A percentile compares a stretch with the other conserved stretches of the same genome.
These are phyloP conservation scores for Pseudotriccus pelzelni DNA, from an alignment of 2,797 vertebrate species.

Conservation along the genomic window DNA sequence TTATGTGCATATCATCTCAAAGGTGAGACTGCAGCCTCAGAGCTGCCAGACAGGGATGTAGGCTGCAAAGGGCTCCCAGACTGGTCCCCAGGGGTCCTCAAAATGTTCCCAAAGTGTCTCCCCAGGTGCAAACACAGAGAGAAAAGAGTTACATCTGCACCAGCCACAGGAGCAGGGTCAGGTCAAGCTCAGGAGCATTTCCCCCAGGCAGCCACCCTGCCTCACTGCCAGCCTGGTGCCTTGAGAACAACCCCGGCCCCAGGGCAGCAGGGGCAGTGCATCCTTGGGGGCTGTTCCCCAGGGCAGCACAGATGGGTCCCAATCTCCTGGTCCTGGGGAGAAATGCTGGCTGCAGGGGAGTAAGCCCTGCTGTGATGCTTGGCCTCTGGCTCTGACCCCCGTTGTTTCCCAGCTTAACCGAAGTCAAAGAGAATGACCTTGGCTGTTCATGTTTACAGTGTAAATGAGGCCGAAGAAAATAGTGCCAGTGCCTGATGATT, in stretches of 20 bases:
- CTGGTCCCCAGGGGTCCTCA: neutral
- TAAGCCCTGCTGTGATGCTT: neutral
- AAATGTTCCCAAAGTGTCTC: no score
- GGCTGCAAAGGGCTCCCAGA: neutral
- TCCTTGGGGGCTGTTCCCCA: neutral
- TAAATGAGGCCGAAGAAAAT: neutral
- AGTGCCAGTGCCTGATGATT: neutral
- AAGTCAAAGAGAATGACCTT: accelerated
- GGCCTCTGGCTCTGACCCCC: neutral
- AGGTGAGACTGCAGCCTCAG: neutral
- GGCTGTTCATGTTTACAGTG: neutral
- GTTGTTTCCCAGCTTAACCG: neutral
- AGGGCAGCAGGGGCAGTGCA: accelerated
- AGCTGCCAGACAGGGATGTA: neutral
- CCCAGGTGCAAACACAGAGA: neutral
- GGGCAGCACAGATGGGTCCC: accelerated
- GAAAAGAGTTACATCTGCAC: neutral
- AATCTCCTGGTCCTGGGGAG: accelerated
- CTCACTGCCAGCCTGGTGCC: neutral
- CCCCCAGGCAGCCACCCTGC: accelerated
- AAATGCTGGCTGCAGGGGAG: neutral
- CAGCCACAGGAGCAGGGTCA: neutral
- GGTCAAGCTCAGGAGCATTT: accelerated
- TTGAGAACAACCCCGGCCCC: neutral
- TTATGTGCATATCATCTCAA: neutral